Conservation (phyloP, 2,797 vertebrate genomes). For the Notoglanidium macrostoma region DNA sequence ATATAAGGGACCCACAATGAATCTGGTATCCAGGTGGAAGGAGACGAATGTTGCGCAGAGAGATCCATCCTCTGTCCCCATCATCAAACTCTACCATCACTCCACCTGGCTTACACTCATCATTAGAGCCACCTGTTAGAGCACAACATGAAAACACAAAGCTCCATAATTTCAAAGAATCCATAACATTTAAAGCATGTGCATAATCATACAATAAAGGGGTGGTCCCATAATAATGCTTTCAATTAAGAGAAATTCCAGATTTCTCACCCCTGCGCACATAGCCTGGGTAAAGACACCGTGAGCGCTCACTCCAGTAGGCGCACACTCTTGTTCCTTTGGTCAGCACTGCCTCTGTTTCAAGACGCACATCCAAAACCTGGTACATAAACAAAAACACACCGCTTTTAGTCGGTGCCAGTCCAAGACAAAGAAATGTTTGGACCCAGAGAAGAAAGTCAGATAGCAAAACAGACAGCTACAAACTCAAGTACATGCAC, state of each 20-base stretch:
- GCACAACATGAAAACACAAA: conserved; percentile 5
- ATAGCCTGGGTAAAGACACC: conserved; percentile 92
- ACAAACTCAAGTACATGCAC: conserved; percentile 52
- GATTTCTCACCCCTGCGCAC: conserved; percentile 82
- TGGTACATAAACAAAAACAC: conserved; percentile 62
- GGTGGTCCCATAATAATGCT: not conserved
- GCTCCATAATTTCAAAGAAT: not conserved
- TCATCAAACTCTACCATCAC: conserved; percentile 96
- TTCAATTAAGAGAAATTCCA: not conserved
- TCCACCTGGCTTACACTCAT: conserved; percentile 82
- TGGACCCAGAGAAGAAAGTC: conserved; percentile 55
- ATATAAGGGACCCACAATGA: conserved; percentile 79
- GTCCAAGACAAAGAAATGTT: conserved; percentile 54
- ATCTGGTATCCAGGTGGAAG: conserved; percentile 95
- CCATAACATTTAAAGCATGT: not conserved
- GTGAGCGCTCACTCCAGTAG: conserved; percentile 95
- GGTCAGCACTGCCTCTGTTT: conserved; percentile 79
- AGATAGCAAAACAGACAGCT: conserved; percentile 47
- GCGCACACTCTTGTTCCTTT: conserved; percentile 92
- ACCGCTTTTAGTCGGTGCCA: conserved; percentile 69
- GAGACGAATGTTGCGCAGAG: conserved; percentile 88
- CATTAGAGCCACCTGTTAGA: conserved; percentile 69
- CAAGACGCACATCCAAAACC: conserved; percentile 89
- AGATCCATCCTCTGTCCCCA: conserved; percentile 91
- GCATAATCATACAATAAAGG: not conserved